Percentiles rank a stretch among this genome's conserved stretches.
Conservation (phyloP, 2,888 invertebrate species). For the Acanthoscelides obtectus region DNA sequence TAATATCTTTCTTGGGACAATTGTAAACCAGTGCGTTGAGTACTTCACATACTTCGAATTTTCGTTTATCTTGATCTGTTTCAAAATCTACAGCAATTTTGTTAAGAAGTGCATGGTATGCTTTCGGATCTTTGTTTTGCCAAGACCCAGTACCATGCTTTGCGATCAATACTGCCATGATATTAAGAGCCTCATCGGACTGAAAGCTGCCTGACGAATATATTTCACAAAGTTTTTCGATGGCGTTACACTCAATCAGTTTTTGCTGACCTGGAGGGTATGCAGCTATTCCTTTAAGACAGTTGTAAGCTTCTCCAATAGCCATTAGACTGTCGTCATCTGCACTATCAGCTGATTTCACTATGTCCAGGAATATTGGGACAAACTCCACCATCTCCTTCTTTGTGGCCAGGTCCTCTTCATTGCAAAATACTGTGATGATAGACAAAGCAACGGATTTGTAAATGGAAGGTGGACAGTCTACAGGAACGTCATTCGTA, state of each 20-base stretch:
- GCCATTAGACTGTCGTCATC: slow-evolving; percentile 84
- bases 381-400: slow-evolving; percentile 80
- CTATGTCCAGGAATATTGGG: slow-evolving; percentile 78
- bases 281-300: slow-evolving; percentile 75
- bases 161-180: slow-evolving; percentile 66
- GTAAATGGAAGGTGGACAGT: slow-evolving; percentile 85
- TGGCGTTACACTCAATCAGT: slow-evolving; percentile 70
- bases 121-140: slow-evolving; percentile 69
- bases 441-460: slow-evolving; percentile 87
- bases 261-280: slow-evolving; percentile 76
- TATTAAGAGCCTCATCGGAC: slow-evolving; percentile 81
- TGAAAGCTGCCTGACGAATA: slow-evolving; percentile 86
- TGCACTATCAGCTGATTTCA: slow-evolving; percentile 77
- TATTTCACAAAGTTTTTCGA: slow-evolving; percentile 78
- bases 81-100: slow-evolving; percentile 84
- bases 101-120: slow-evolving; percentile 76
- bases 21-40: slow-evolving; percentile 70
- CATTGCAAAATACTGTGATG: slow-evolving; percentile 79
- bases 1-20: slow-evolving; percentile 61
- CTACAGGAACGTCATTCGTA: slow-evolving; percentile 72
- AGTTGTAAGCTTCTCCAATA: slow-evolving; percentile 81
- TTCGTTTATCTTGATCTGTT: slow-evolving; percentile 81
- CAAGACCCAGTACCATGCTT: slow-evolving; percentile 70
- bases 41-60: slow-evolving; percentile 83
- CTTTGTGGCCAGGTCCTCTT: slow-evolving; percentile 73